A percentile compares a stretch with the other conserved stretches of the same genome.
Conservation (phyloP, 2,797 vertebrate species). For the Enteromius viviparus region DNA sequence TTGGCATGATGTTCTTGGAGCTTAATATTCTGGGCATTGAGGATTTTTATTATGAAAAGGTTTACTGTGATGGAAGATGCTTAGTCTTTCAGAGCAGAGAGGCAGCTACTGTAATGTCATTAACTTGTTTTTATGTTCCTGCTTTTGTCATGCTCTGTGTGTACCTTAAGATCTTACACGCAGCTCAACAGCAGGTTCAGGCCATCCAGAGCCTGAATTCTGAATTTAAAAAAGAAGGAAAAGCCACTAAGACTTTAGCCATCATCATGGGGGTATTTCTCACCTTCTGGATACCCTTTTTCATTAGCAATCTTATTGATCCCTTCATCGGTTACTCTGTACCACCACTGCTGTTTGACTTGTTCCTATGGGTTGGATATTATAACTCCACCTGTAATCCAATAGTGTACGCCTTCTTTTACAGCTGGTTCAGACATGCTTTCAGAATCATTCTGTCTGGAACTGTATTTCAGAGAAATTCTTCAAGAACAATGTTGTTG, state of each 20-base stretch:
- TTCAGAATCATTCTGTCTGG: constrained; percentile 61
- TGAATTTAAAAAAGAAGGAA: too few species aligned
- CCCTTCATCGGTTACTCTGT: too few species aligned
- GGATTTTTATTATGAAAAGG: constrained; percentile 51
- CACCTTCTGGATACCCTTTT: too few species aligned
- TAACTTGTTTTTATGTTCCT: constrained; percentile 51
- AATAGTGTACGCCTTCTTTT: constrained; percentile 57
- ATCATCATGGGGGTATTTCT: too few species aligned
- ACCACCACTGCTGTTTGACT: too few species aligned
- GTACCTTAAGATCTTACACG: too few species aligned
- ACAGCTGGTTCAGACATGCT: constrained; percentile 69
- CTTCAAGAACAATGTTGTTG: constrained; percentile 44
- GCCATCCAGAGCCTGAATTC: too few species aligned
- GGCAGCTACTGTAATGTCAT: constrained; percentile 31
- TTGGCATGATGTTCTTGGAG: constrained; percentile 77
- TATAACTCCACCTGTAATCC: too few species aligned
- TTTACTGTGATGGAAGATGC: constrained; percentile 65
- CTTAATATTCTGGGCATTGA: constrained; percentile 77
- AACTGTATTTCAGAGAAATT: neutral
- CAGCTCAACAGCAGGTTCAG: too few species aligned
- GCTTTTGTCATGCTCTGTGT: neutral
- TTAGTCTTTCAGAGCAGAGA: constrained; percentile 23
- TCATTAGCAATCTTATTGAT: too few species aligned
- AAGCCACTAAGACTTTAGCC: too few species aligned
- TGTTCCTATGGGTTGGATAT: too few species aligned